Base-by-base conservation (phyloP, 2,888 invertebrate genomes). In the Crematogaster levior region DNA sequence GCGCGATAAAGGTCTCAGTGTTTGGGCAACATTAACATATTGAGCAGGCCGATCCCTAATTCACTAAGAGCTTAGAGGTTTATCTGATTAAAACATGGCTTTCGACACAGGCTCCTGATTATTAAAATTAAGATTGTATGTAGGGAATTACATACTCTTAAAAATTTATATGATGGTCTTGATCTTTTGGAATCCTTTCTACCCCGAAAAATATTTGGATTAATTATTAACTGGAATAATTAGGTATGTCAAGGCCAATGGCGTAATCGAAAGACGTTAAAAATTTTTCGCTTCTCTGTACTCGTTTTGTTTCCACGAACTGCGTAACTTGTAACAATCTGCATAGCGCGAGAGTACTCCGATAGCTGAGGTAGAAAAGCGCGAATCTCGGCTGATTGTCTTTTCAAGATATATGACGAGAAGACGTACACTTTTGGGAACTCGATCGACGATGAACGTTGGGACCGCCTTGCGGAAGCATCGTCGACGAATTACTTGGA, bases 401-500 rank as follows among this genome's bases (percentile, higher is more conserved):
- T n/a, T 46, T 51, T 63, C 73, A 34, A 81, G 77, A 40, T 66
- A 66, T 34, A 74, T 68, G 82, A 30, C 24, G 68, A 43, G 48
- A n/a, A 58, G 60, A 37, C 48, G 51, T 60, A 30, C 63, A 53
- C 61, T 51, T 73, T 56, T 46, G 51, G 46, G 73, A 48, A 24
- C 85, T 79, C 87, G 85, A 88, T 85, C 89, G 85, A 83, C 84
- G 77, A 66, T 48, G 77, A 82, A 66, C 68, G 73, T 27, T 4
- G 37, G 61, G 56, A 56, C 77, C 72, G 48, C 61, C 63, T 51
- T 66, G 60, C 60, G 77, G 51, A 27, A 75, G 61, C 80, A 51
- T 68, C 58, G 81, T 79, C 86, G 79, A 72, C 86, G 89, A 90
- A 90, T 91, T 88, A 89, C 89, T 84, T 83, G 89, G 90, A 90